Evolutionary conservation across 2,797 vertebrate species (phyloP).

Genomic region (Periophthalmus magnuspinnatus): DNA sequence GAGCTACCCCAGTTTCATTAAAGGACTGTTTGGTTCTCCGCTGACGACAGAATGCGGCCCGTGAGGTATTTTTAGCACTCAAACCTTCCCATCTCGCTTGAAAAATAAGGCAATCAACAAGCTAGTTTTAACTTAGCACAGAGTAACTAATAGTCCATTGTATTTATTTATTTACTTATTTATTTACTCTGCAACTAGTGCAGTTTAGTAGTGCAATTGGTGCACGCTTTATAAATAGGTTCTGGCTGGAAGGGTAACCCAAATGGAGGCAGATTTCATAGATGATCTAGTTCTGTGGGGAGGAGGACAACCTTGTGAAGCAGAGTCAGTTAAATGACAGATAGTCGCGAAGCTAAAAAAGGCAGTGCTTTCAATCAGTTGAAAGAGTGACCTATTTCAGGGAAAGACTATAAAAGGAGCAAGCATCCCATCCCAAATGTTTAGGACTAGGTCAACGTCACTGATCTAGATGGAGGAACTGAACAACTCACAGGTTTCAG

Average conservation of each 20-base stretch:
- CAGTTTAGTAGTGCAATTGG: constrained; percentile 7
- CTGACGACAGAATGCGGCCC: constrained; percentile 74
- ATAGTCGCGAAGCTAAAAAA: constrained; percentile 52
- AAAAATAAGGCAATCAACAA: constrained; percentile 35
- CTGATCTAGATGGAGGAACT: constrained; percentile 12
- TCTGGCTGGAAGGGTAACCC: constrained; percentile 45
- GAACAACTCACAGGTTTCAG: constrained; percentile 24
- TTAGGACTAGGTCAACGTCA: constrained; percentile 45
- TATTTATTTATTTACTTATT: neutral
- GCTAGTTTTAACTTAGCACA: constrained; percentile 7
- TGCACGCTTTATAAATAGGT: constrained; percentile 33
- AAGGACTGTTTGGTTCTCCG: constrained; percentile 67
- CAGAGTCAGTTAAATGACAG: constrained; percentile 47
- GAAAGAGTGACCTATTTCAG: constrained; percentile 47
- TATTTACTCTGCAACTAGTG: neutral
- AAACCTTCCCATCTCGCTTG: constrained; percentile 37
- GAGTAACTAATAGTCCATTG: neutral
- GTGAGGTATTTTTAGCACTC: constrained; percentile 70
- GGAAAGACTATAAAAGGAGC: constrained; percentile 17
- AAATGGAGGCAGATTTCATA: constrained; percentile 33
- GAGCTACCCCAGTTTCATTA: constrained; percentile 82
- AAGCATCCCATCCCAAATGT: neutral
- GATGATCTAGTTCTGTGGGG: constrained; percentile 46
- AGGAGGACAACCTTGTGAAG: constrained; percentile 39
- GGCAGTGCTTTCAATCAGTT: constrained; percentile 45